Conservation (phyloP, 2,113 vertebrate species). For the Chloropsis hardwickii region DNA sequence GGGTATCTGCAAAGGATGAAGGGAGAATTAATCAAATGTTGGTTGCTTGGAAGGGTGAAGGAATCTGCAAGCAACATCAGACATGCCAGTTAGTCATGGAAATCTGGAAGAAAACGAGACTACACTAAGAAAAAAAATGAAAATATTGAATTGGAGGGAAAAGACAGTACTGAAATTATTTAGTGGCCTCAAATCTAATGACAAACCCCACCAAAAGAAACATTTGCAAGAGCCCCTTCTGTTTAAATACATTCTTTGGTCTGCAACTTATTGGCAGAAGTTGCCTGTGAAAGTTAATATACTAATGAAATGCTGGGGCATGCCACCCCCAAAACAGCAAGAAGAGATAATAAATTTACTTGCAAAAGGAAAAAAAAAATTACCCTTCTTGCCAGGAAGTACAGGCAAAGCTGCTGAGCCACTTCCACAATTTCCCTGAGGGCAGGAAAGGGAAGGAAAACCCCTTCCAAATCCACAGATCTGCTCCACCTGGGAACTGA, state of each 20-base stretch:
- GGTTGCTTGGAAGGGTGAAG: background rate
- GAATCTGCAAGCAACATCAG: background rate
- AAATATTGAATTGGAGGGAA: background rate
- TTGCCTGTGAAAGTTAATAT: background rate
- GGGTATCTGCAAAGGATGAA: conserved; percentile 79
- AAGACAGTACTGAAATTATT: background rate
- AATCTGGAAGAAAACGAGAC: background rate
- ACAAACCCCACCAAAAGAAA: background rate
- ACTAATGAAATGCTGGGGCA: background rate
- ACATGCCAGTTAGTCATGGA: background rate
- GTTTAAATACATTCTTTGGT: background rate
- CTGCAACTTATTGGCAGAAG: background rate
- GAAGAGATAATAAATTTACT: background rate
- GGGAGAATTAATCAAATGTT: background rate
- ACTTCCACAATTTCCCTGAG: background rate
- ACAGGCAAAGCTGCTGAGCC: background rate
- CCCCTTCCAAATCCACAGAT: background rate
- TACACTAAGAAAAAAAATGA: background rate
- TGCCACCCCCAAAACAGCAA: background rate
- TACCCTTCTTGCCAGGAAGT: background rate
- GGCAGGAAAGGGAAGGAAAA: background rate
- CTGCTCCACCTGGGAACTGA: background rate
- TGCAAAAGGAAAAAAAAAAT: background rate
- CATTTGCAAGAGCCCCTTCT: background rate
- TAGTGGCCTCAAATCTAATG: background rate